Conservation (phyloP, 2,888 invertebrate genomes). For the Agelastica alni region DNA sequence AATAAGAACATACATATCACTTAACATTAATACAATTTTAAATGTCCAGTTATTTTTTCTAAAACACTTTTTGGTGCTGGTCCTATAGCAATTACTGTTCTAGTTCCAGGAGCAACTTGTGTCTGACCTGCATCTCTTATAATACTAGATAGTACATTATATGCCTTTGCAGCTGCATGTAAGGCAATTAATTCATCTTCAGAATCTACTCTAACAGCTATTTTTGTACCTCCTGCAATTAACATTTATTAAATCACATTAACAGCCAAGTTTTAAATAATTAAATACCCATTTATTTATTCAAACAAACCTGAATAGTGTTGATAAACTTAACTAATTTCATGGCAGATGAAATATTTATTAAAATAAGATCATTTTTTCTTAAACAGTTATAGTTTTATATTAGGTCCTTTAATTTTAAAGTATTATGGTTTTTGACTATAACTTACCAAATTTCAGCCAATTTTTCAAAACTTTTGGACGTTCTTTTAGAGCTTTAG, state of each 20-base stretch:
- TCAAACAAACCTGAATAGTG: not conserved
- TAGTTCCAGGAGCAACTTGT: conserved; percentile 85
- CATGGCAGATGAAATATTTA: too few relatives aligned
- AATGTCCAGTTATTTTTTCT: conserved; percentile 83
- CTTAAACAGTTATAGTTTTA: too few relatives aligned
- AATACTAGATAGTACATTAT: conserved; percentile 73
- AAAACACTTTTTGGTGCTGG: conserved; percentile 79
- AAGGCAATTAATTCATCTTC: conserved; percentile 74
- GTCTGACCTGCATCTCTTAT: conserved; percentile 93
- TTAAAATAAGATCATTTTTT: too few relatives aligned
- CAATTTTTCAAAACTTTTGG: conserved; percentile 66
- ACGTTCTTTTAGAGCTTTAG: conserved; percentile 66
- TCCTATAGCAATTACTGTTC: conserved; percentile 91
- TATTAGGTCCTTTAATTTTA: too few relatives aligned
- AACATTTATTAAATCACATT: too few relatives aligned
- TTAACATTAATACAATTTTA: conserved; percentile 82
- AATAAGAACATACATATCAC: too few relatives aligned
- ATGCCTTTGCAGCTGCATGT: conserved; percentile 68
- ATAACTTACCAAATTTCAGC: conserved; percentile 51
- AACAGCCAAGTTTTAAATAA: too few relatives aligned
- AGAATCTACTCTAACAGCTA: conserved; percentile 80
- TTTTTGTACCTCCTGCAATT: conserved; percentile 76
- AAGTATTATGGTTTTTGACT: too few relatives aligned
- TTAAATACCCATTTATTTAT: not conserved
- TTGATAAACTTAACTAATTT: not conserved